Base-by-base conservation (phyloP, 1,140 invertebrate genomes). In the Sarcophaga peregrina region DNA sequence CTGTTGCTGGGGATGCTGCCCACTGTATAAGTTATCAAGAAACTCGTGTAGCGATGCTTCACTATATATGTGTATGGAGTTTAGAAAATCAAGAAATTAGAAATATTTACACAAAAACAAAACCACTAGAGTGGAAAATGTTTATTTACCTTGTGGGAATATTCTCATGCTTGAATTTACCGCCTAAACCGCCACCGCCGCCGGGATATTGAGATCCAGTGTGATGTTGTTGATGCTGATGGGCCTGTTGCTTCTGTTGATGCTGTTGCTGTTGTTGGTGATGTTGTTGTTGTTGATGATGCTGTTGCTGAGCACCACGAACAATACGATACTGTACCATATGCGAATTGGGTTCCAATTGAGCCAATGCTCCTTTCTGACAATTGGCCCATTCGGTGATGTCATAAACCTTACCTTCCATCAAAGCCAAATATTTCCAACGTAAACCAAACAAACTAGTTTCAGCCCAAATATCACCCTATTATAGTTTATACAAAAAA, bases 401-500 rank as follows among this genome's bases (percentile, higher is more conserved):
- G 91, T 98, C 96, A 90, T 97, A 98, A 13, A 98, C 95, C 83
- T 95, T 95, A 73, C 96, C 96, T 91, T 98, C 97, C 96, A 98
- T 98, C 85, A 97, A 97, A n/a, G 97, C 97, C 91, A 96, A 97
- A 91, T 98, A 98, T 91, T 97, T 95, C 95, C 97, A 97, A 68
- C 95, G 92, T 85, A 98, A 94, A 78, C 97, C 97, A 91, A 97
- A 93, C 91, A 96, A 93, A 85, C 94, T 93, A 73, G 95, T 96
- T 92, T 98, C 97, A 73, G 97, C 97, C 97, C 97, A 98, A 85
- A 98, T 97, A 90, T 98, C 97, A 84, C 96, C 97, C 97, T 97
- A 45, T 47, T 20, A n/a, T n/a, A 37, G 3, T 10, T 52, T 3
- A 52, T 62, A 62, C 11, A 10, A 82, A 80, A 81, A 0, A 10